These are phyloP conservation scores for Caranx melampygus DNA, from an alignment of 2,113 vertebrate genomes.

Conservation along the genomic window DNA sequence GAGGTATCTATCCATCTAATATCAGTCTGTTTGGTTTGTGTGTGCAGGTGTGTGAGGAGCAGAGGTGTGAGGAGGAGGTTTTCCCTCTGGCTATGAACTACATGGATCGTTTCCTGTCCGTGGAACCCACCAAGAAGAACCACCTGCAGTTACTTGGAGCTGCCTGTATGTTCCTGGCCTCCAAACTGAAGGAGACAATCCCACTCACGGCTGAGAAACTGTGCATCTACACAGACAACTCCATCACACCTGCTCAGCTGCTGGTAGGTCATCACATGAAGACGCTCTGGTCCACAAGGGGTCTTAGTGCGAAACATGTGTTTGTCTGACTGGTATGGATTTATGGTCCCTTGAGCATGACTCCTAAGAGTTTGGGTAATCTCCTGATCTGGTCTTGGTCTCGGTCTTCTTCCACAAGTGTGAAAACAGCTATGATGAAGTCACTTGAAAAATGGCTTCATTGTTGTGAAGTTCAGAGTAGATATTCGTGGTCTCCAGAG, in stretches of 20 bases:
- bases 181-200: slow-evolving; percentile 97
- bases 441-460: not conserved
- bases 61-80: slow-evolving; percentile 96
- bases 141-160: slow-evolving; percentile 93
- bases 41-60: slow-evolving; percentile 92
- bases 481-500: not conserved
- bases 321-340: not conserved
- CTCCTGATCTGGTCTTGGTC: not conserved
- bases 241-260: slow-evolving; percentile 90
- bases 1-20: not conserved
- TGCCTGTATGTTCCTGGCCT: slow-evolving; percentile 96
- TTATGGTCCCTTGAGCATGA: not conserved
- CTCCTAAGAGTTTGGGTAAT: not conserved
- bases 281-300: not conserved
- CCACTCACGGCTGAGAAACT: slow-evolving; percentile 94
- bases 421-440: not conserved
- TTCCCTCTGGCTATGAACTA: slow-evolving; percentile 97
- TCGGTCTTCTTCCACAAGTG: not conserved
- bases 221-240: slow-evolving; percentile 96
- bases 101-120: slow-evolving; percentile 94
- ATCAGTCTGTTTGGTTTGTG: slow-evolving; percentile 14
- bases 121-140: slow-evolving; percentile 91
- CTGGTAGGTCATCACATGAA: slow-evolving; percentile 83
- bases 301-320: not conserved
- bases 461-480: not conserved